Evolutionary conservation across 2,888 invertebrate genomes (phyloP).

Genomic region (Lasioglossum pauxillum): DNA sequence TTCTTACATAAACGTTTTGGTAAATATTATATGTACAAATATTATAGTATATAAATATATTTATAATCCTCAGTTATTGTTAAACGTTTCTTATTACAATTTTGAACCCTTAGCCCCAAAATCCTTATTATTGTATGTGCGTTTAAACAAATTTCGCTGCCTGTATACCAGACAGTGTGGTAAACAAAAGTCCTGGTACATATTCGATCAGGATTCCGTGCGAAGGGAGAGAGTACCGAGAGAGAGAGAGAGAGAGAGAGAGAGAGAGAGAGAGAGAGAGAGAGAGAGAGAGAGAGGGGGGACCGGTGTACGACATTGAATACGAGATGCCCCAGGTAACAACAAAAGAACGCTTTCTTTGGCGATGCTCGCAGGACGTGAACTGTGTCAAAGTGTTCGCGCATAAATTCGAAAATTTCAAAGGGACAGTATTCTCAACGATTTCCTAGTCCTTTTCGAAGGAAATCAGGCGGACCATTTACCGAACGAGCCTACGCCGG

Average conservation of each 20-base stretch:
- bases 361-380: neutral
- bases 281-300: constrained; percentile 39
- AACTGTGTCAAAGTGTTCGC: neutral
- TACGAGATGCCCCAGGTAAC: constrained; percentile 69
- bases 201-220: constrained; percentile 23
- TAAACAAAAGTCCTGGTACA: neutral
- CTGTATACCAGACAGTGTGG: neutral
- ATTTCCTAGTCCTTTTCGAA: constrained; percentile 29
- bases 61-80: too few species aligned
- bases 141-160: too few species aligned
- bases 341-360: constrained; percentile 30
- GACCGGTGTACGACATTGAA: constrained; percentile 73
- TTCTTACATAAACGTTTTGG: too few species aligned
- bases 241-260: constrained; percentile 42
- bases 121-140: too few species aligned
- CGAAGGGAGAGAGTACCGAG: constrained; percentile 31
- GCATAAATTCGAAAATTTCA: constrained; percentile 29
- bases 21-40: too few species aligned
- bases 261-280: constrained; percentile 16
- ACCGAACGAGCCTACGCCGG: constrained; percentile 12
- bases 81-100: too few species aligned
- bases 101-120: too few species aligned
- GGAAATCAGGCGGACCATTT: constrained; percentile 42
- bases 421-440: constrained; percentile 9
- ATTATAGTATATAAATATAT: too few species aligned